Base-by-base conservation (phyloP, 2,113 vertebrate species). In the Tyto alba region DNA sequence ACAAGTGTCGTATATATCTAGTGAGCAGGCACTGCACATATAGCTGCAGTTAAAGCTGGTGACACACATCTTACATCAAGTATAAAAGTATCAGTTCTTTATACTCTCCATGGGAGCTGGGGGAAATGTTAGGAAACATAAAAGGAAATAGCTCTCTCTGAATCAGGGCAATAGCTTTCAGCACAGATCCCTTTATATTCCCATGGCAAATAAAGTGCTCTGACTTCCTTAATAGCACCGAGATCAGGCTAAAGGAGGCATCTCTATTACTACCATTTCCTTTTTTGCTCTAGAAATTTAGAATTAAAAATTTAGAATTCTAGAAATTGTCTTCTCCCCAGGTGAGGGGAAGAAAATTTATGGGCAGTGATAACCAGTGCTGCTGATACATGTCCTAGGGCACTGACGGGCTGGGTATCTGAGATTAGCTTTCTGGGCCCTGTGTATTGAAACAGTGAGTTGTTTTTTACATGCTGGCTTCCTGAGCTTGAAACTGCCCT, bases 321-420 rank as follows among this genome's bases (percentile, higher is more conserved):
- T 68, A 79, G 43, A 79, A 55, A 72, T 41, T 68, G 2, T 64
- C 8, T 60, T 82, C 32, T 63, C 18, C 12, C 6, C 3, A 47
- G 0, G 8, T 10, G 10, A 82, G 8, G 7, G 5, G 9, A 73
- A 38, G 22, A 47, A 53, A 79, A 79, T 80, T 68, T 56, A 16
- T 7, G 50, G 50, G 22, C 1, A 1, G 6, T 2, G 3, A 30
- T 55, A 67, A 82, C 4, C 15, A 71, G 19, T n/a, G 25, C 27
- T 45, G 29, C 21, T 29, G 29, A n/a, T 23, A 14, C 10, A 15
- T 5, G 1, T 67, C 10, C 26, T 11, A 57, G 36, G 22, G 9
- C n/a, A 84, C 18, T 25, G 26, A 27, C 18, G n/a, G n/a, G n/a
- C 1, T 3, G 8, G 7, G 10, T 1, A 11, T 40, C 30, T 48